Base-by-base conservation (phyloP, 2,797 vertebrate genomes). In the Anguilla pacifica region DNA sequence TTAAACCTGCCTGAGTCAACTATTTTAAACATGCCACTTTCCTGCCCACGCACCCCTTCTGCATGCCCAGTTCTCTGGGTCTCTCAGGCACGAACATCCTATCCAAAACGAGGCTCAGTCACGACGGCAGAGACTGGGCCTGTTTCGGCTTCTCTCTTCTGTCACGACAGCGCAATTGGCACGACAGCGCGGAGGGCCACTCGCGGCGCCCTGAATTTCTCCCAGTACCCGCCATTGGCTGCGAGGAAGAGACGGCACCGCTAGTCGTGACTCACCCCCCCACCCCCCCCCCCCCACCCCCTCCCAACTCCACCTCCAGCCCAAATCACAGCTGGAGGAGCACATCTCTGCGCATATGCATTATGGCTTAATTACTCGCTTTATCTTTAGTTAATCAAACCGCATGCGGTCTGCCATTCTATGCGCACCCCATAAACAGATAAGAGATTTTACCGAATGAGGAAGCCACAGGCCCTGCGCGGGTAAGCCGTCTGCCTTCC, bases 321-420 rank as follows among this genome's bases (percentile, higher is more conserved):
- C 35, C 35, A 9, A 31, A 81, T 59, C 2, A 81, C 6, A 57
- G 35, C 35, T 55, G 13, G 53, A 35, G 25, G 53, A n/a, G 46
- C 46, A 28, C 25, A 53, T 35, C 9, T 57, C 51, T 51, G 51
- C 51, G 51, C 51, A 51, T 55, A 84, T 25, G 25, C 25, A 53
- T 83, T 83, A 85, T 22, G 57, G 81, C 79, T 15, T 83, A 82
- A 87, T 87, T 83, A 35, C 49, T 3, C 0, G 51, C 46, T 57
- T 57, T 57, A 55, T 84, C 83, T 53, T 25, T 55, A 84, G 49
- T 13, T 64, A 10, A 51, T 31, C 25, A 31, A 49, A 35, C 57
- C 51, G n/a, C 15, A 64, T 1, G 46, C 46, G 28, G 81, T 51
- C 57, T 64, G 17, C 6, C 9, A 35, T 51, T 61, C 17, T 82